Evolutionary conservation across 2,888 invertebrate species (phyloP), one percentile per base, ranked within the genome.

Genomic region (Ormia ochracea): DNA sequence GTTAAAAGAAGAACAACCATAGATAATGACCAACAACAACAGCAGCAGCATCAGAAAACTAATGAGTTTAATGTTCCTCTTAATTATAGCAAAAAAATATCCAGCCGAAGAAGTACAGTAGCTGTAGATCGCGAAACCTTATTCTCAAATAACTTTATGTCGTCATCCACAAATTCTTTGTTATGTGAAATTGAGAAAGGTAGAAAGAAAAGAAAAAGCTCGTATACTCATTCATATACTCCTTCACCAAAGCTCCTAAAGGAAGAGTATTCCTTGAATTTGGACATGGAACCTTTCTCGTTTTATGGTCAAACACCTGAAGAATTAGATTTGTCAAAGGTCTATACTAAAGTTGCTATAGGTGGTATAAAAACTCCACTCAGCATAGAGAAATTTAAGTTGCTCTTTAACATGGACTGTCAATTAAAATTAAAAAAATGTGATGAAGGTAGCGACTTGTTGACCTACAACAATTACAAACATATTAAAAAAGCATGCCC

Each of bases 261-360:
- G 10, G 56, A 69, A 56, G 0, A 6, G 2, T 63, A 52, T 68
- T 58, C 77, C 0, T 19, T 50, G 31, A 72, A 76, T 43, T 56
- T 80, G 19, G 72, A 70, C n/a, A 21, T 76, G 26, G 78, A 81
- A 43, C 83, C 83, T 1, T 84, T 79, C 69, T 84, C 84, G 4
- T 83, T 77, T 52, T 84, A 86, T 63, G 85, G 85, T 19, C 69
- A 81, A 52, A 68, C 38, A 52, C 66, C 82, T 0, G 82, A 82
- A 17, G 36, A 65, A 4, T 19, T 84, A 21, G 86, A 86, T 79
- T 82, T 85, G 38, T 82, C 81, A 6, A 84, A 85, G 74, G 81
- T 86, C 50, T 83, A 83, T 70, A 86, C 85, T 17, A 85, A 83
- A 45, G 84, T 86, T 14, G 84, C 83, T 21, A 85, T 85, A 52